Conservation (phyloP, 2,888 invertebrate genomes). For the Catotricha subobsoleta region DNA sequence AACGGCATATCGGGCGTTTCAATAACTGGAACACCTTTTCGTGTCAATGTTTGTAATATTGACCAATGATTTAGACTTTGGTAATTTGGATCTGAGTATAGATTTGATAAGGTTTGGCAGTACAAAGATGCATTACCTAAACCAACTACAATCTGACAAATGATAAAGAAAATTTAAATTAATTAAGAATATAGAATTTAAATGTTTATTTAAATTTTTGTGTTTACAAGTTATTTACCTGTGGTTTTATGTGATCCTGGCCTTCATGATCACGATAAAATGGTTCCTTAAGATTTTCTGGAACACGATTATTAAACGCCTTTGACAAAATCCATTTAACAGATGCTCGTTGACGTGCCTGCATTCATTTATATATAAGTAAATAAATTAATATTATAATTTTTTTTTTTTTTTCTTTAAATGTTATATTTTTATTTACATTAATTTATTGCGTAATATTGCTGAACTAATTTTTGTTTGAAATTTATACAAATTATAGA, state of each 20-base stretch:
- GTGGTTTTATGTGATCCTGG: conserved; percentile 84
- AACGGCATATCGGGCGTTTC: conserved; percentile 74
- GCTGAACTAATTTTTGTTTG: no score
- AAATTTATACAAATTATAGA: no score
- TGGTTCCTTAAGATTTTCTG: conserved; percentile 81
- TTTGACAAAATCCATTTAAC: conserved; percentile 93
- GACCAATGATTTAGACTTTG: conserved; percentile 91
- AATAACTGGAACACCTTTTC: conserved; percentile 75
- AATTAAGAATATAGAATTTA: background rate
- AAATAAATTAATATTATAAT: no score
- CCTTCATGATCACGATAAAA: conserved; percentile 93
- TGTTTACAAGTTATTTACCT: conserved; percentile 18
- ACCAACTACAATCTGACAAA: conserved; percentile 52
- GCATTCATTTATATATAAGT: conserved; percentile 16
- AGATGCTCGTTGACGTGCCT: conserved; percentile 92
- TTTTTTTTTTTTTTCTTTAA: no score
- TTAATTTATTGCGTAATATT: no score
- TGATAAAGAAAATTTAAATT: background rate
- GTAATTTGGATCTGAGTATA: conserved; percentile 92
- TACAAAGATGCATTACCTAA: conserved; percentile 89
- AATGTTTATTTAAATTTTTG: background rate
- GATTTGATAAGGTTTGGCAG: conserved; percentile 82
- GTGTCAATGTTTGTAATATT: conserved; percentile 78
- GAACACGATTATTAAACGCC: conserved; percentile 87
- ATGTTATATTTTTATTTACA: no score